Base-by-base conservation (phyloP, 1,140 invertebrate species). In the Oedothorax gibbosus region DNA sequence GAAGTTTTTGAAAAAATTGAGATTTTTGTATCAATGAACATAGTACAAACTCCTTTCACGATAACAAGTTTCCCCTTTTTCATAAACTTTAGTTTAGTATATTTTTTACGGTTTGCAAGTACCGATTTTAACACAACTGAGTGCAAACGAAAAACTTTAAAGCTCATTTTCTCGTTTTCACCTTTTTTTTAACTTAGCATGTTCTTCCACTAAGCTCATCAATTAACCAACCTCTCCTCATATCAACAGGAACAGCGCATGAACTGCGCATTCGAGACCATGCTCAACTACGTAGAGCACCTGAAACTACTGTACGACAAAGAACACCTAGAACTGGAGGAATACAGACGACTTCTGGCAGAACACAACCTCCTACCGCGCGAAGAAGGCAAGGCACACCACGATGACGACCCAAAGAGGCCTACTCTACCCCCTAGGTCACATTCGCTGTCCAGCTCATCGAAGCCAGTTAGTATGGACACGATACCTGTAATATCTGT, bases 201-300 rank as follows among this genome's bases (percentile, higher is more conserved):
- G n/a, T n/a, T n/a, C n/a, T n/a, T n/a, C n/a, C n/a, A n/a, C n/a
- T n/a, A n/a, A n/a, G n/a, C n/a, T n/a, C n/a, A n/a, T n/a, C n/a
- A n/a, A n/a, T n/a, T n/a, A n/a, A n/a, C n/a, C n/a, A n/a, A 51
- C 53, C 9, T 72, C 50, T 15, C 21, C n/a, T n/a, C 49, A 49
- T 20, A 3, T 77, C 20, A n/a, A 0, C 88, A 92, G 89, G 92
- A 92, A 86, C 89, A 89, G 79, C 87, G 91, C 65, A 89, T 92
- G 85, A 91, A 90, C 51, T 88, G 89, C 71, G 92, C 92, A 7
- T 90, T 92, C 65, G 91, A 92, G 73, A 89, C 92, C 10, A 91
- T 92, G 89, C 86, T 92, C 12, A 87, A 88, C 21, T 90, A 92
- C 88, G 91, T 92, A n/a, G 92, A 92, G 81, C 92, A 91, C 85